phyloP scores from a whole-genome alignment of 2,888 invertebrate genomes.

The Clivina fossor region DNA sequence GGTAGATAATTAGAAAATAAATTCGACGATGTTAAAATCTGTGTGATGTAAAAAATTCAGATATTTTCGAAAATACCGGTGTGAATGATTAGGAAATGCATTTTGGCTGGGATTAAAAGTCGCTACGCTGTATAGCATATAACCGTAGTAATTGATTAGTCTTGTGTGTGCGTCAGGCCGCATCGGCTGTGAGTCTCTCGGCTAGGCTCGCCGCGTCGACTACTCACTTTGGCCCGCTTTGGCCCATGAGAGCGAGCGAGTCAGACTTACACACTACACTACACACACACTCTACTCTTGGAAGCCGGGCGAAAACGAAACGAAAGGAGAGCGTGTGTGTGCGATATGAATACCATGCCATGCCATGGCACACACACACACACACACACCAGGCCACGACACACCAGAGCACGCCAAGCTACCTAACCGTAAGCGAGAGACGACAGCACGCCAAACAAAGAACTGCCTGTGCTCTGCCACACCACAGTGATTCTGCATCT shows the following conservation, averaged over 20 bases:
- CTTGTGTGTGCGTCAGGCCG: slow-evolving; percentile 44
- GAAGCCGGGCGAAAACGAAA: too few species aligned
- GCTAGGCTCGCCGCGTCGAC: slow-evolving; percentile 17
- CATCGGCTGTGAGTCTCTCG: too few species aligned
- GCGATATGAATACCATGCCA: slow-evolving; percentile 37
- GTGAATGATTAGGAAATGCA: too few species aligned
- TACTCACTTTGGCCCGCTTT: too few species aligned
- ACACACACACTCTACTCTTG: too few species aligned
- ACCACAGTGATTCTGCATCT: background rate
- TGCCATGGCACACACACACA: too few species aligned
- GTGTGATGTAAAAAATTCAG: too few species aligned
- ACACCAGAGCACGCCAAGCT: slow-evolving; percentile 13
- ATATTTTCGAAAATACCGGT: too few species aligned
- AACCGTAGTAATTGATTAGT: slow-evolving; percentile 47
- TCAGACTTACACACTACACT: too few species aligned
- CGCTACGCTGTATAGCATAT: slow-evolving; percentile 37
- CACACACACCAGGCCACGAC: too few species aligned
- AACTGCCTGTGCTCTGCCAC: slow-evolving; percentile 1
- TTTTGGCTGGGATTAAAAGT: slow-evolving; percentile 31
- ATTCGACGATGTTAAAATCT: too few species aligned
- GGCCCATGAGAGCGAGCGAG: slow-evolving; percentile 8
- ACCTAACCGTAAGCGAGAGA: slow-evolving; percentile 1
- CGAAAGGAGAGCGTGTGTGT: slow-evolving; percentile 11
- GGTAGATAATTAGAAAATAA: slow-evolving; percentile 19
- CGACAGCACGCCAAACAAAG: slow-evolving; percentile 19